Conservation (phyloP, 2,113 vertebrate genomes). For the Grantiella picta region DNA sequence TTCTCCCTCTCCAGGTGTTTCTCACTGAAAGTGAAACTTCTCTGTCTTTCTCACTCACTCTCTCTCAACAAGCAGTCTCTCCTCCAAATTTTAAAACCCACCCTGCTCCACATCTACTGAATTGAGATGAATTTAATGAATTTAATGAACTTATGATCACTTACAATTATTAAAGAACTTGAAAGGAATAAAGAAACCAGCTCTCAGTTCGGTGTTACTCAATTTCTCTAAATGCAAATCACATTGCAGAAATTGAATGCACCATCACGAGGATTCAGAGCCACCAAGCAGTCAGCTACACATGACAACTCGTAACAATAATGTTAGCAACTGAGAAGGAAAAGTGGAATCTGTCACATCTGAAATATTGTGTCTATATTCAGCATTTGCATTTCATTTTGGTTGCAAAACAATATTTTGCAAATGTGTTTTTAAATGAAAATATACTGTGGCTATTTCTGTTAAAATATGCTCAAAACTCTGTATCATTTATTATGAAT, state of each 20-base stretch:
- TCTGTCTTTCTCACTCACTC: not conserved
- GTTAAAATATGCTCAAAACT: conserved; percentile 2
- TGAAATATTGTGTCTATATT: not conserved
- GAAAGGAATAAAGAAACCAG: not conserved
- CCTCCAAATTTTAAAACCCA: not conserved
- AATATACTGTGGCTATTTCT: conserved; percentile 3
- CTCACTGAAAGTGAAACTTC: not conserved
- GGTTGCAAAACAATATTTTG: conserved; percentile 1
- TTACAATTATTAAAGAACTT: not conserved
- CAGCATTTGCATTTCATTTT: conserved; percentile 10
- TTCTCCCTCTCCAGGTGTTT: not conserved
- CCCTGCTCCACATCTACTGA: not conserved
- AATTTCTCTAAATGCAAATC: not conserved
- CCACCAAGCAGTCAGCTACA: not conserved
- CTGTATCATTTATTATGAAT: not conserved
- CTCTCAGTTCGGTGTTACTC: not conserved
- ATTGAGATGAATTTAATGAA: no score
- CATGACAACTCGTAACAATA: not conserved
- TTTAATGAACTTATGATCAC: not conserved
- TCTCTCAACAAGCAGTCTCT: not conserved
- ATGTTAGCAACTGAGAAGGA: not conserved
- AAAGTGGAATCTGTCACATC: not conserved
- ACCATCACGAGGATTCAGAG: not conserved
- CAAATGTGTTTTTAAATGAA: conserved; percentile 16
- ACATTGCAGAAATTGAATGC: not conserved